phyloP scores from a whole-genome alignment of 2,113 vertebrate genomes.

The Tachysurus fulvidraco region DNA sequence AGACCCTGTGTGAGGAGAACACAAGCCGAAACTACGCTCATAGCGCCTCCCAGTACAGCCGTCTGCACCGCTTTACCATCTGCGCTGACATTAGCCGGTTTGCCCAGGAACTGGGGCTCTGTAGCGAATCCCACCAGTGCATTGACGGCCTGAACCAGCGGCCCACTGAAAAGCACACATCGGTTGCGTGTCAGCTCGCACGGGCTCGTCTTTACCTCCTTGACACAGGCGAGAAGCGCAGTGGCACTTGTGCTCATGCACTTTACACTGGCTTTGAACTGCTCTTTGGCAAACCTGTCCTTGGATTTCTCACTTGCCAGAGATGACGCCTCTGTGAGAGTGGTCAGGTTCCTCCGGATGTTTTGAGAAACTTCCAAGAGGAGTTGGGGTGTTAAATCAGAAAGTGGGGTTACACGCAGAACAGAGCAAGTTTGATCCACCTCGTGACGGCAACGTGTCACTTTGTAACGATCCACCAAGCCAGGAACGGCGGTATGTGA shows the following conservation, averaged over 20 bases:
- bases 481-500: constrained; percentile 86
- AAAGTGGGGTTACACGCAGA: constrained; percentile 82
- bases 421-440: constrained; percentile 90
- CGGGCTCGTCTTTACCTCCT: constrained; percentile 91
- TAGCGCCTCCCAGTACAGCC: constrained; percentile 93
- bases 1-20: constrained; percentile 98
- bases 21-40: constrained; percentile 98
- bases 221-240: constrained; percentile 91
- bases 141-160: constrained; percentile 89
- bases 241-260: constrained; percentile 95
- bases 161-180: constrained; percentile 90
- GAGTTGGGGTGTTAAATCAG: constrained; percentile 90
- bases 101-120: constrained; percentile 94
- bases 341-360: constrained; percentile 91
- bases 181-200: constrained; percentile 89
- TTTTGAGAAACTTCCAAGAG: constrained; percentile 95
- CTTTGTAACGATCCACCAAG: constrained; percentile 96
- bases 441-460: constrained; percentile 93
- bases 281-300: constrained; percentile 93
- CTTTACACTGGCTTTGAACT: constrained; percentile 94
- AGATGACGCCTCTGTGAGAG: constrained; percentile 90
- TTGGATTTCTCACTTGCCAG: constrained; percentile 89
- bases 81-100: constrained; percentile 83
- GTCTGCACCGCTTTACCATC: constrained; percentile 97
- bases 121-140: constrained; percentile 96